Conservation (phyloP, 2,888 invertebrate genomes). For the Aporophyla lueneburgensis region DNA sequence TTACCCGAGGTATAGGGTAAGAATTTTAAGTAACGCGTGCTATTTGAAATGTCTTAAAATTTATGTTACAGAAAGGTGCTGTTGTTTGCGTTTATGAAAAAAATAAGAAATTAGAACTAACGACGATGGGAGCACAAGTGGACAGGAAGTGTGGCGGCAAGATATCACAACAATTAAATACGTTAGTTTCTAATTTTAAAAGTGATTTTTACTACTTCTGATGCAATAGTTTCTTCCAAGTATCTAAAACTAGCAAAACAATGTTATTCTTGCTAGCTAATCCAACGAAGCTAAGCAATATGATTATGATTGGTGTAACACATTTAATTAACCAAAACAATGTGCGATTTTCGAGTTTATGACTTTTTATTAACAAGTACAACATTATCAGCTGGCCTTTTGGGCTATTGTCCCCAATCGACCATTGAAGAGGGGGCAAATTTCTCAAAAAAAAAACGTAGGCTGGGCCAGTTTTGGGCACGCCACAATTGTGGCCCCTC, state of each 20-base stretch:
- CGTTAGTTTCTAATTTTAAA: slow-evolving; percentile 77
- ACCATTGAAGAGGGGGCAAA: background rate
- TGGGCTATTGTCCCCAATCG: background rate
- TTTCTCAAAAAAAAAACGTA: background rate
- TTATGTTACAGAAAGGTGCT: slow-evolving; percentile 86
- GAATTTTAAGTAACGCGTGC: background rate
- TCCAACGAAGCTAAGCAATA: background rate
- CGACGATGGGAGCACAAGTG: slow-evolving; percentile 86
- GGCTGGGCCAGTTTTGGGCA: background rate
- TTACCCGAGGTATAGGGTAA: background rate
- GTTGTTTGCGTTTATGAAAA: slow-evolving; percentile 90
- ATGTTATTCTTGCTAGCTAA: background rate
- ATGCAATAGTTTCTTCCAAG: background rate
- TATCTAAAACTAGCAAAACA: background rate
- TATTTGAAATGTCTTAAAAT: background rate
- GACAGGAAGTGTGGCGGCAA: slow-evolving; percentile 89
- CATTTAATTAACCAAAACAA: background rate
- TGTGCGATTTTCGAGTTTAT: background rate
- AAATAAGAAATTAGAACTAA: slow-evolving; percentile 81
- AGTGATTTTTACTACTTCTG: background rate
- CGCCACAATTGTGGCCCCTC: too few species aligned
- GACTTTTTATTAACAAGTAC: background rate
- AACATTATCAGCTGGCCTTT: background rate
- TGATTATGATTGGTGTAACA: background rate
- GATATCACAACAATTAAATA: slow-evolving; percentile 86